Evolutionary conservation across 2,797 vertebrate species (phyloP).

Genomic region (Neopelma chrysocephalum): DNA sequence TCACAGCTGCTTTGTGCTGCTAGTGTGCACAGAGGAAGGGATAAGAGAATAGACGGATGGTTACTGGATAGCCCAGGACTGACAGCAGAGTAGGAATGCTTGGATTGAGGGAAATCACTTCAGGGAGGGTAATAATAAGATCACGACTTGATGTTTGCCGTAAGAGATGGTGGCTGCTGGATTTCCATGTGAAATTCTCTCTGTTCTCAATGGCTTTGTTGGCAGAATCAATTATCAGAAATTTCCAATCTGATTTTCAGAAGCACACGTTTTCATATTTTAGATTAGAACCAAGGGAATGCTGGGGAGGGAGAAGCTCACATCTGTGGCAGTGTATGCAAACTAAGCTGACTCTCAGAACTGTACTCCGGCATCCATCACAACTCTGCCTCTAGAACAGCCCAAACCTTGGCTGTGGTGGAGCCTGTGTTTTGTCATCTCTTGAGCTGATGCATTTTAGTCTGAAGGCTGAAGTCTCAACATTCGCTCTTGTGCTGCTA

Average conservation of each 20-base stretch:
- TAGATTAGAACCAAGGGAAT: background rate
- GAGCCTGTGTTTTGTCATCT: background rate
- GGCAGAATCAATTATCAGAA: background rate
- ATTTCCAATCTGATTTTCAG: background rate
- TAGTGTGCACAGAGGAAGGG: background rate
- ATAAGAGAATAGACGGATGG: rapidly evolving
- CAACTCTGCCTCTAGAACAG: background rate
- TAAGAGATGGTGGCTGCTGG: background rate
- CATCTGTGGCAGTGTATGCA: background rate
- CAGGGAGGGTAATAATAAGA: background rate
- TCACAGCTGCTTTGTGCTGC: conserved; percentile 19
- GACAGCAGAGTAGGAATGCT: background rate
- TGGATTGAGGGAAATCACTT: background rate
- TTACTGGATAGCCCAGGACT: background rate
- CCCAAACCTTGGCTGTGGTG: background rate
- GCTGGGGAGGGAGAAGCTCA: background rate
- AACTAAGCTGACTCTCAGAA: background rate
- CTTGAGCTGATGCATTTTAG: background rate
- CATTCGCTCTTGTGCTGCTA: rapidly evolving
- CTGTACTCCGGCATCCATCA: background rate
- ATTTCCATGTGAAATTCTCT: background rate
- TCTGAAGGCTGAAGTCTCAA: background rate
- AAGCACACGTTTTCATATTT: background rate
- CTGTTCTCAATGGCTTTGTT: background rate
- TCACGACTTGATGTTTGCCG: background rate